phyloP scores from a whole-genome alignment of 2,888 invertebrate species.

The Tridacna gigas region DNA sequence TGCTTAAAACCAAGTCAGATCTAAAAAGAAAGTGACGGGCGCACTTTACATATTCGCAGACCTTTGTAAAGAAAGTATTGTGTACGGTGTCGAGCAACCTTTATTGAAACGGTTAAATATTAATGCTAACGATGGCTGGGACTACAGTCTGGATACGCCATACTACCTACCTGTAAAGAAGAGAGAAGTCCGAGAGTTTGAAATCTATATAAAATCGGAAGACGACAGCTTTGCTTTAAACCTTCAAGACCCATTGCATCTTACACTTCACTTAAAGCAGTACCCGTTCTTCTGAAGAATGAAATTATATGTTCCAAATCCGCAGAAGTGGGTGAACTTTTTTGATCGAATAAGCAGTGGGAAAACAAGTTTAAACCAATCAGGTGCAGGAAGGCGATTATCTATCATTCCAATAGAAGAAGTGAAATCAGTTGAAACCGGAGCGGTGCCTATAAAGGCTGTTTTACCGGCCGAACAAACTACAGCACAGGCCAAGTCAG shows the following conservation, averaged over 20 bases:
- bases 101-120: slow-evolving; percentile 8
- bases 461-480: slow-evolving; percentile 56
- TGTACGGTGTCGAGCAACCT: slow-evolving; percentile 26
- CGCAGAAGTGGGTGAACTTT: too few relatives aligned
- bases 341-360: slow-evolving; percentile 25
- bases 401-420: slow-evolving; percentile 29
- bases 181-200: slow-evolving; percentile 25
- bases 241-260: slow-evolving; percentile 21
- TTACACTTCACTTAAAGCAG: slow-evolving; percentile 35
- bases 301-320: slow-evolving; percentile 51
- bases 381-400: slow-evolving; percentile 29
- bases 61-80: slow-evolving; percentile 34
- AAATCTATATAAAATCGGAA: slow-evolving; percentile 30
- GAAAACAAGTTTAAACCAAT: slow-evolving; percentile 33
- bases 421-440: slow-evolving; percentile 4
- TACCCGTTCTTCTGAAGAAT: slow-evolving; percentile 5
- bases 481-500: slow-evolving; percentile 43
- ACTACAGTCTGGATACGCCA: slow-evolving; percentile 1
- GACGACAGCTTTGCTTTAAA: neutral
- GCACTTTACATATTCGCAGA: slow-evolving; percentile 28
- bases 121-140: slow-evolving; percentile 12
- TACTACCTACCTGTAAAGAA: slow-evolving; percentile 29
- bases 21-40: neutral
- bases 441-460: slow-evolving; percentile 38
- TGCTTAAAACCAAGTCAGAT: slow-evolving; percentile 4